Conservation (phyloP, 2,888 invertebrate species). For the Drosophila falleni region DNA sequence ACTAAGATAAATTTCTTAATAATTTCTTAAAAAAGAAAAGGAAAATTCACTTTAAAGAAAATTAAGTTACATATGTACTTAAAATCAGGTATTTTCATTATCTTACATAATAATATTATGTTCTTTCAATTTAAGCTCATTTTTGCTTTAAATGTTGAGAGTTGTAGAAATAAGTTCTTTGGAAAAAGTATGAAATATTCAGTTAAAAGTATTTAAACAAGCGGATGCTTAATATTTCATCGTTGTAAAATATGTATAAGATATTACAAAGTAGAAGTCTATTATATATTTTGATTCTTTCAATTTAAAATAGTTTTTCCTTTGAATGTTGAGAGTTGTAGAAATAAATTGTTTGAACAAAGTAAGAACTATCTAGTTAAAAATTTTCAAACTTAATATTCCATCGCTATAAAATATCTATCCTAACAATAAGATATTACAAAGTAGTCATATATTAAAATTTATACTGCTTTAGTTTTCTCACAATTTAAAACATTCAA, state of each 20-base stretch:
- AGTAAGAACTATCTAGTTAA: not conserved
- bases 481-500: no score
- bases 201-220: no score
- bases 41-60: not conserved
- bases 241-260: no score
- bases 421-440: no score
- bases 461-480: no score
- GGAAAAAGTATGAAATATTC: not conserved
- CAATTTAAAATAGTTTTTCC: not conserved
- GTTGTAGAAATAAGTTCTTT: not conserved
- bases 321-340: not conserved
- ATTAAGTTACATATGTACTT: no score
- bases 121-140: not conserved
- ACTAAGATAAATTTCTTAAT: not conserved
- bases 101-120: not conserved
- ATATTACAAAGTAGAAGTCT: no score
- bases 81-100: not conserved
- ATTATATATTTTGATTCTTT: no score
- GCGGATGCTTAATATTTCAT: no score
- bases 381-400: no score
- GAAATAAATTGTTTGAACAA: not conserved
- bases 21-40: not conserved
- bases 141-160: not conserved
- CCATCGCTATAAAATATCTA: no score
- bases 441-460: no score